These are phyloP conservation scores for Chiloscyllium punctatum DNA, from an alignment of 2,797 vertebrate genomes.

Conservation along the genomic window DNA sequence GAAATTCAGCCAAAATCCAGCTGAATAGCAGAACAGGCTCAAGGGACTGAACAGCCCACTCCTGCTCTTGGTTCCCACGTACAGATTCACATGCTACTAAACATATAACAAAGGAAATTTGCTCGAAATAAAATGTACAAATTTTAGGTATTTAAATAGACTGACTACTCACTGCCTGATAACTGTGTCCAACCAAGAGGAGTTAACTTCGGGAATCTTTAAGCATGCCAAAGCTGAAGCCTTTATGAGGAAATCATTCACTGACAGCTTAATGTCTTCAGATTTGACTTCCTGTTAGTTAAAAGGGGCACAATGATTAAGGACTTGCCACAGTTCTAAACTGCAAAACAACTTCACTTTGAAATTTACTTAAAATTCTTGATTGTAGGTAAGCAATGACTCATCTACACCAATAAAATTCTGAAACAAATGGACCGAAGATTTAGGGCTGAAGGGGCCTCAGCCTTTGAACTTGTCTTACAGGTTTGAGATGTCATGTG, in stretches of 20 bases:
- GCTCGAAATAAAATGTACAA: background rate
- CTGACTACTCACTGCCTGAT: conserved; percentile 85
- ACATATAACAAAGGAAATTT: background rate
- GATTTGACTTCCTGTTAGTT: conserved; percentile 73
- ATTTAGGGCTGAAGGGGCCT: no score
- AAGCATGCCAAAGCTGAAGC: conserved; percentile 88
- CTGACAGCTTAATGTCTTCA: conserved; percentile 83
- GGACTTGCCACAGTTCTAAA: background rate
- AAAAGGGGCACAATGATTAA: background rate
- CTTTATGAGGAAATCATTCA: conserved; percentile 97
- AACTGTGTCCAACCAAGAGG: conserved; percentile 94
- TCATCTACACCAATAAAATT: background rate
- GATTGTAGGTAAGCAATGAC: background rate
- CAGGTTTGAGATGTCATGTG: no score
- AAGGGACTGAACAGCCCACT: no score
- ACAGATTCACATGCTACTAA: background rate
- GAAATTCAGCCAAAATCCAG: no score
- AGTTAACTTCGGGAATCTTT: conserved; percentile 96
- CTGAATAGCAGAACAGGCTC: no score
- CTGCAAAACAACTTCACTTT: background rate
- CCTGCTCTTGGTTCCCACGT: no score
- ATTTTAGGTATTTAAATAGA: background rate
- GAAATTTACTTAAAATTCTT: background rate
- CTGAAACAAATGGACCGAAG: no score
- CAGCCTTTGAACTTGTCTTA: no score